These are phyloP conservation scores for Burhinus oedicnemus DNA, from an alignment of 2,113 vertebrate species.

Conservation along the genomic window DNA sequence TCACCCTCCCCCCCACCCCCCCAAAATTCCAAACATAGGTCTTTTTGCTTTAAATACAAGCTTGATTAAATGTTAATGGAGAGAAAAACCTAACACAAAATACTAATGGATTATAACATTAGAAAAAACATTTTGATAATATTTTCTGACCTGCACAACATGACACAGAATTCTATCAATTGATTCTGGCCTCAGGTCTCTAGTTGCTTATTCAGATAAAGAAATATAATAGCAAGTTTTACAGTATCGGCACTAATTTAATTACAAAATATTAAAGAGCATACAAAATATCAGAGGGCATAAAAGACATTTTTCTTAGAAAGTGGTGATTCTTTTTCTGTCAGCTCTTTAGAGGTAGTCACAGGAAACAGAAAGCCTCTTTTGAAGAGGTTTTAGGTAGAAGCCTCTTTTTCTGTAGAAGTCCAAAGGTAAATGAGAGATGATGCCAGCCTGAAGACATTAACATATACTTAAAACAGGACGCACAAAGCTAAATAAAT, in stretches of 20 bases:
- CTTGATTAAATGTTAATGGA: not conserved
- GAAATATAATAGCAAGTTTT: not conserved
- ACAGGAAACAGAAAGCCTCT: not conserved
- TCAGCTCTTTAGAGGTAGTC: not conserved
- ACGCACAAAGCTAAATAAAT: not conserved
- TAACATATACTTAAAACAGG: not conserved
- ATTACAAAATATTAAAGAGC: not conserved
- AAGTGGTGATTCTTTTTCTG: not conserved
- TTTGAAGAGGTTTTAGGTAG: not conserved
- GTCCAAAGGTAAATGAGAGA: not conserved
- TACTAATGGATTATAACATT: not conserved
- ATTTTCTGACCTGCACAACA: not conserved
- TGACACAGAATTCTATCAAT: not conserved
- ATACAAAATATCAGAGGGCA: not conserved
- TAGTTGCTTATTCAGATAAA: not conserved
- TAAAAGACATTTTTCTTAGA: not conserved
- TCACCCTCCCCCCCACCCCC: accelerated
- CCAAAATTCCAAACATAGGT: not conserved
- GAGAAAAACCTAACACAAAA: not conserved
- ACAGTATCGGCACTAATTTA: not conserved
- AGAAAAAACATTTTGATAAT: not conserved
- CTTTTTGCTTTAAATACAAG: not conserved
- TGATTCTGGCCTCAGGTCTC: not conserved
- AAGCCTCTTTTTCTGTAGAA: not conserved
- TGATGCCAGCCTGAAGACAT: not conserved